Percentiles rank a stretch among this genome's conserved stretches.
These are phyloP conservation scores for Schrankia costaestrigalis DNA, from an alignment of 2,888 invertebrate genomes.

Conservation along the genomic window DNA sequence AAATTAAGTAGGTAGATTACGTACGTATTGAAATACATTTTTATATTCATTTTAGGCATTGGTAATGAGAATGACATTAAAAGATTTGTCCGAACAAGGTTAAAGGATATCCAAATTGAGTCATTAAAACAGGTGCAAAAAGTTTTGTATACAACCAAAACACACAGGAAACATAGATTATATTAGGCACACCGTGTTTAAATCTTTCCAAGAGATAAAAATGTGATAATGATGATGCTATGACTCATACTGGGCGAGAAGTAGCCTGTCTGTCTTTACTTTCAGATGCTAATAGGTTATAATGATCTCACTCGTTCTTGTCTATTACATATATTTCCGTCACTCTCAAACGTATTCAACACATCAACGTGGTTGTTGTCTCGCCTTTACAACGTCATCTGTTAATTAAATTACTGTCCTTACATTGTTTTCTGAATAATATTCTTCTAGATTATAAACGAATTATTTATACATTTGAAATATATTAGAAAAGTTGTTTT, in stretches of 20 bases:
- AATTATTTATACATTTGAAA: no score
- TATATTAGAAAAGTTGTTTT: no score
- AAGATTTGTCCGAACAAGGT: no score
- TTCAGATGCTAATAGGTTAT: constrained; percentile 49
- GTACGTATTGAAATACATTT: no score
- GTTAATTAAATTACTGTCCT: constrained; percentile 67
- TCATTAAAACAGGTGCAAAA: constrained; percentile 11
- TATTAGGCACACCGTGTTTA: constrained; percentile 13
- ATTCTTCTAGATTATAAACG: no score
- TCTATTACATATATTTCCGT: constrained; percentile 42
- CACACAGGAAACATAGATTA: constrained; percentile 29
- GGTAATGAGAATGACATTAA: no score
- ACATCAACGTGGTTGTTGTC: constrained; percentile 45
- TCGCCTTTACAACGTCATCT: constrained; percentile 59
- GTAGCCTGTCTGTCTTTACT: constrained; percentile 50
- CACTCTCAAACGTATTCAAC: constrained; percentile 48
- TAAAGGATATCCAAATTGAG: constrained; percentile 29
- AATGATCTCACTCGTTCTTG: constrained; percentile 56
- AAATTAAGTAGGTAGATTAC: no score
- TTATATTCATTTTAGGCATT: no score
- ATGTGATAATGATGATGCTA: constrained; percentile 33
- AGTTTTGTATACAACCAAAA: constrained; percentile 9
- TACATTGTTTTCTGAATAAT: no score
- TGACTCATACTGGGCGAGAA: constrained; percentile 64
- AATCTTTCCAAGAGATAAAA: constrained; percentile 23